phyloP scores from a whole-genome alignment of 2,113 vertebrate genomes.

The Brachypteracias leptosomus region DNA sequence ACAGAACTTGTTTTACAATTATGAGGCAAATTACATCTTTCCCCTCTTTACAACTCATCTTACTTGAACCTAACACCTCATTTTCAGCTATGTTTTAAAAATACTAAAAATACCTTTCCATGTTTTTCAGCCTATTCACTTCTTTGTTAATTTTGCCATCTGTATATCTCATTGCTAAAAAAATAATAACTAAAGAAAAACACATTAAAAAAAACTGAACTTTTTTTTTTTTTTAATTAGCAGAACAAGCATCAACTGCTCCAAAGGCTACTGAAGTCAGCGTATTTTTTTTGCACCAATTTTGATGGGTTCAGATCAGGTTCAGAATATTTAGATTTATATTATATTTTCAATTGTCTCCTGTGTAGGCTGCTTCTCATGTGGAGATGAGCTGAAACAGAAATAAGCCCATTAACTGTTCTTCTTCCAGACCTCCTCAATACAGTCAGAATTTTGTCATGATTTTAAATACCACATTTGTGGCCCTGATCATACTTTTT shows the following conservation, averaged over 20 bases:
- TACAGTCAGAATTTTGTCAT: slow-evolving; percentile 34
- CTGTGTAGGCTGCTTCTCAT: not conserved
- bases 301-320: slow-evolving; percentile 8
- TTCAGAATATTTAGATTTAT: slow-evolving; percentile 29
- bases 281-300: not conserved
- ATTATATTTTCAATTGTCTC: slow-evolving; percentile 22
- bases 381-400: slow-evolving; percentile 30
- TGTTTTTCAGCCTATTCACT: not conserved
- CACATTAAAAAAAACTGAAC: not conserved
- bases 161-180: not conserved
- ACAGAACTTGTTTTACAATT: not conserved
- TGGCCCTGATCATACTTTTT: slow-evolving; percentile 31
- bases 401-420: slow-evolving; percentile 48
- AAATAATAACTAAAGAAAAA: not conserved
- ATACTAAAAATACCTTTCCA: not conserved
- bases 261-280: not conserved
- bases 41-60: not conserved
- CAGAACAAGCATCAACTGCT: not conserved
- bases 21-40: not conserved
- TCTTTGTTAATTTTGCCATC: not conserved
- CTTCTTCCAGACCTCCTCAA: slow-evolving; percentile 33
- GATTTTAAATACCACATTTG: slow-evolving; percentile 51
- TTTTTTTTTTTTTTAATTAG: not conserved
- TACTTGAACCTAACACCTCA: not conserved
- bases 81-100: not conserved